Evolutionary conservation across 64 coral and sea anemone genomes (phyloP).

Genomic region (Anthopleura sola): DNA sequence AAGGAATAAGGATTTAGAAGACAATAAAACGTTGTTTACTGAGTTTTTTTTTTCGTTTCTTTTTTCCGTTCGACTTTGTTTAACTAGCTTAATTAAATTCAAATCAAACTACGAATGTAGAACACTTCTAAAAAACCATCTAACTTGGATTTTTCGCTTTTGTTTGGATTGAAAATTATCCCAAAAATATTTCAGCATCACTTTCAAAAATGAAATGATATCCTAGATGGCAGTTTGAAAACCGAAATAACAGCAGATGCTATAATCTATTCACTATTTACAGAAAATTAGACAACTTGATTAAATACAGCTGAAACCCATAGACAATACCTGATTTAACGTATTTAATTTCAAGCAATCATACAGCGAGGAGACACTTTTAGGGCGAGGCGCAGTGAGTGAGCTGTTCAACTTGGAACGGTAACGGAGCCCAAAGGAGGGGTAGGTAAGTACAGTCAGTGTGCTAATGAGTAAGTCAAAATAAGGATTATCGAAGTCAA

Average conservation of each 20-base stretch:
- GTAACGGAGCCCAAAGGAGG: neutral
- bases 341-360: neutral
- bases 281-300: neutral
- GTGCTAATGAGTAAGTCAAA: neutral
- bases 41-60: neutral
- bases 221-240: neutral
- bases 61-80: neutral
- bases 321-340: neutral
- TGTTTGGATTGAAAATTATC: neutral
- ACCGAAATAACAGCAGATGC: neutral
- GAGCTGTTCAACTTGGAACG: neutral
- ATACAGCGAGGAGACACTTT: neutral
- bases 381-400: neutral
- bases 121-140: no score
- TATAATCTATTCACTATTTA: slow-evolving; percentile 3
- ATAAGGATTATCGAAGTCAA: neutral
- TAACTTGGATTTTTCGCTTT: neutral
- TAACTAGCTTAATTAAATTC: neutral
- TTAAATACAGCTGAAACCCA: neutral
- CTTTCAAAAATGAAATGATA: neutral
- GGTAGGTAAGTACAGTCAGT: neutral
- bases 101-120: neutral
- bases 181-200: neutral
- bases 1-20: neutral
- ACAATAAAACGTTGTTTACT: neutral